Conservation (phyloP, 2,888 invertebrate species). For the Gastracanthus pulcherrimus region DNA sequence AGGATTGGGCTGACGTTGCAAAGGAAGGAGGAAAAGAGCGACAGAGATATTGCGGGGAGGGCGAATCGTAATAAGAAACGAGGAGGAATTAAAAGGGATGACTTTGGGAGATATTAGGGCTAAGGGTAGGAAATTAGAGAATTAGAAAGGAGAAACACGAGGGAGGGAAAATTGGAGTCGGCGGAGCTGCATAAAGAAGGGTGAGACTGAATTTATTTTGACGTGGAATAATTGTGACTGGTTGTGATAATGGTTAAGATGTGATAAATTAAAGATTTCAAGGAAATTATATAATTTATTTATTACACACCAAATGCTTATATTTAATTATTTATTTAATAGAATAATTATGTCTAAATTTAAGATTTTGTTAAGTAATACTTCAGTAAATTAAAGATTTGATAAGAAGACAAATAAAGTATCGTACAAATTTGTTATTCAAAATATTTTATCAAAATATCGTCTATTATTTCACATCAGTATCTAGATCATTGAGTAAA, state of each 20-base stretch:
- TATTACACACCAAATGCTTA: no score
- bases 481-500: no score
- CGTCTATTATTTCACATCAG: no score
- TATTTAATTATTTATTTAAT: no score
- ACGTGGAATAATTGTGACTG: neutral
- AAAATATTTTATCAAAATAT: no score
- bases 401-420: no score
- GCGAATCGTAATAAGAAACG: neutral
- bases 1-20: neutral
- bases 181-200: neutral
- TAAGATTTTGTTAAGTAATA: no score
- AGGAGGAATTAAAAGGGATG: neutral
- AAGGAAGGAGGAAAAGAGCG: neutral
- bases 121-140: slow-evolving; percentile 18
- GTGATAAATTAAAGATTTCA: no score
- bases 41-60: neutral
- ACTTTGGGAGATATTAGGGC: neutral
- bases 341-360: no score
- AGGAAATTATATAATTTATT: no score
- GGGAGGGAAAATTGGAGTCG: neutral
- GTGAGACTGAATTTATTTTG: neutral
- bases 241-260: neutral
- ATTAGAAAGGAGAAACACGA: neutral
- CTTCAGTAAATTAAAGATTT: no score
- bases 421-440: no score